These are phyloP conservation scores for Sinelater perroti DNA, from an alignment of 2,888 invertebrate species.

Conservation along the genomic window DNA sequence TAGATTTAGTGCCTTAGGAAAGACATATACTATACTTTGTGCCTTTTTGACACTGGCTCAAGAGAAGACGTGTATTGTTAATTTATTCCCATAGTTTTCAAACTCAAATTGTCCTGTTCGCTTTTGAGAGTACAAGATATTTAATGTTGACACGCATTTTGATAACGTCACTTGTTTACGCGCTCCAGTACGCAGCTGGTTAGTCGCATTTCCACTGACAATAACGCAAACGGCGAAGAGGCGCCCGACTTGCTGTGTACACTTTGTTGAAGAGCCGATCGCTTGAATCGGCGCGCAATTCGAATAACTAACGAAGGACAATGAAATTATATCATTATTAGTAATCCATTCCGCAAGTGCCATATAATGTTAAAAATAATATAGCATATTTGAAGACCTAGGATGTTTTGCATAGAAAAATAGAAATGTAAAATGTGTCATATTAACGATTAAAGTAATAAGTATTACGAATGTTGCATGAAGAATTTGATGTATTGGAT, in stretches of 20 bases:
- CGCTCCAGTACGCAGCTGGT: too few relatives aligned
- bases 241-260: background rate
- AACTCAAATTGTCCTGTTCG: background rate
- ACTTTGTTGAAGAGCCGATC: too few relatives aligned
- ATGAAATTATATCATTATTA: conserved; percentile 32
- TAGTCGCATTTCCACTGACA: too few relatives aligned
- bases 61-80: conserved; percentile 27
- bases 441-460: conserved; percentile 28
- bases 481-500: conserved; percentile 22
- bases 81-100: conserved; percentile 13
- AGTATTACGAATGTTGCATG: conserved; percentile 35
- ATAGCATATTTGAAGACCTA: conserved; percentile 29
- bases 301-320: conserved; percentile 18
- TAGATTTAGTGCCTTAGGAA: conserved; percentile 60
- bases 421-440: conserved; percentile 35
- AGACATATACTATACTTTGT: conserved; percentile 55
- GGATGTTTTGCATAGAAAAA: conserved; percentile 27
- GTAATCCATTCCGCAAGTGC: conserved; percentile 49
- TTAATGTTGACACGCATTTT: conserved; percentile 23
- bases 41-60: conserved; percentile 51
- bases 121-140: background rate
- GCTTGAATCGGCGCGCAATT: conserved; percentile 10
- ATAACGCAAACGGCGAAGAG: too few relatives aligned
- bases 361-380: conserved; percentile 43
- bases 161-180: background rate